A percentile compares a stretch with the other conserved stretches of the same genome.
These are phyloP conservation scores for Eutrigla gurnardus DNA, from an alignment of 2,797 vertebrate species.

Conservation along the genomic window DNA sequence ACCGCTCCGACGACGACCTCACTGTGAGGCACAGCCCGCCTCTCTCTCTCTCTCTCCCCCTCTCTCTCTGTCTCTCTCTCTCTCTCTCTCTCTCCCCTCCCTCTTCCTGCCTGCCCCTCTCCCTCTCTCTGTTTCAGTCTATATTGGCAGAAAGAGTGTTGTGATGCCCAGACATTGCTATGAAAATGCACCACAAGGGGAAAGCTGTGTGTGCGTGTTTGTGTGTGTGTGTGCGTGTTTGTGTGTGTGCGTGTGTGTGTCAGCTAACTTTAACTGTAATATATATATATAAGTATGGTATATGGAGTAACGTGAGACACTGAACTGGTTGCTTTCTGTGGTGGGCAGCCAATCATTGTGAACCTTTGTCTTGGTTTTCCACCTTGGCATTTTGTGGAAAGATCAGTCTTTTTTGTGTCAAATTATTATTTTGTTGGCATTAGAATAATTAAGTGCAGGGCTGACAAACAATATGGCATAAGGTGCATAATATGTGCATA, in stretches of 20 bases:
- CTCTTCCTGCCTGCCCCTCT: neutral
- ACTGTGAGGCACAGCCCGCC: constrained; percentile 49
- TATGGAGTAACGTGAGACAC: neutral
- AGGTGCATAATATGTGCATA: neutral
- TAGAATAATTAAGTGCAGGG: neutral
- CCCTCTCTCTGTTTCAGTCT: constrained; percentile 25
- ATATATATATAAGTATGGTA: too few species aligned
- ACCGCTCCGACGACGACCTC: constrained; percentile 68
- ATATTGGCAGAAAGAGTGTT: constrained; percentile 45
- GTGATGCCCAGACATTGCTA: constrained; percentile 31
- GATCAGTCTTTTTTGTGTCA: neutral
- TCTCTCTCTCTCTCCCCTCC: neutral
- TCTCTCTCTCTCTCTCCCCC: constrained; percentile 21
- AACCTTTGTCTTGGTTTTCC: neutral
- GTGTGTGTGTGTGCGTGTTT: too few species aligned
- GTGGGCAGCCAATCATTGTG: neutral
- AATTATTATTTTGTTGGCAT: neutral
- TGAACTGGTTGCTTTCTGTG: neutral
- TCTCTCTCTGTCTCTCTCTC: constrained; percentile 1
- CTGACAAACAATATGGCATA: neutral
- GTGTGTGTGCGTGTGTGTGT: too few species aligned
- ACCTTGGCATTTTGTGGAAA: neutral
- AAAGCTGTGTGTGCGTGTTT: neutral
- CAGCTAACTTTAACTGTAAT: neutral
- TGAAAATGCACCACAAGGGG: constrained; percentile 27